Conservation (phyloP, 2,888 invertebrate species). For the Andrena chrysosceles region DNA sequence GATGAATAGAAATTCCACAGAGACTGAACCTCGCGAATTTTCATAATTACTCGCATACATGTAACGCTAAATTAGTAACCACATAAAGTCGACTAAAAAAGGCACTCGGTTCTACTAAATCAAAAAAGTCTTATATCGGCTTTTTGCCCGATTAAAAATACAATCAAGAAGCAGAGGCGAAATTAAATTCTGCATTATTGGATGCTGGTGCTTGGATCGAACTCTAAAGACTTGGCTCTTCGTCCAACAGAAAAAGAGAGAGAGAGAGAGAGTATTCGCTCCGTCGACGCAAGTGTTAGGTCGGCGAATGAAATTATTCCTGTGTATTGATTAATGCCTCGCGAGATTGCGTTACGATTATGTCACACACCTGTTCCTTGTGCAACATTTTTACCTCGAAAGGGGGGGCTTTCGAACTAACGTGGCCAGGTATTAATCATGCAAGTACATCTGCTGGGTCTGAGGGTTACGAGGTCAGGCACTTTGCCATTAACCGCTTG, state of each 20-base stretch:
- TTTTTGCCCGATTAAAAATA: too few relatives aligned
- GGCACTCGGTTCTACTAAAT: too few relatives aligned
- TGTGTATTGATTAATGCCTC: conserved; percentile 15
- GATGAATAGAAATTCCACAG: conserved; percentile 1
- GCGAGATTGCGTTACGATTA: conserved; percentile 23
- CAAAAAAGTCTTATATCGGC: too few relatives aligned
- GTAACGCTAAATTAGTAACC: background rate
- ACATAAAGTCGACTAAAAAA: too few relatives aligned
- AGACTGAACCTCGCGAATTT: background rate
- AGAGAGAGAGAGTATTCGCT: background rate
- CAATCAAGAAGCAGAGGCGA: too few relatives aligned
- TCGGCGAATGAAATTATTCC: background rate
- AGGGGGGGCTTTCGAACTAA: conserved; percentile 19
- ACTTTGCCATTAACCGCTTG: conserved; percentile 60
- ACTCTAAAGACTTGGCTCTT: too few relatives aligned
- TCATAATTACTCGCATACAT: background rate
- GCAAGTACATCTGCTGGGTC: conserved; percentile 47
- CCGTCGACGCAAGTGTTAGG: background rate
- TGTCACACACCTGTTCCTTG: conserved; percentile 11
- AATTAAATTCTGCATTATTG: too few relatives aligned
- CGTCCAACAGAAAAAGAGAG: too few relatives aligned
- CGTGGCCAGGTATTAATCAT: conserved; percentile 49
- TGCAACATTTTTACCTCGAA: conserved; percentile 11
- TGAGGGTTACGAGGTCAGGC: conserved; percentile 61
- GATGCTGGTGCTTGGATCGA: too few relatives aligned